Percentiles rank a stretch among this genome's conserved stretches.
These are phyloP conservation scores for Ecdyonurus torrentis DNA, from an alignment of 2,888 invertebrate genomes.

Conservation along the genomic window DNA sequence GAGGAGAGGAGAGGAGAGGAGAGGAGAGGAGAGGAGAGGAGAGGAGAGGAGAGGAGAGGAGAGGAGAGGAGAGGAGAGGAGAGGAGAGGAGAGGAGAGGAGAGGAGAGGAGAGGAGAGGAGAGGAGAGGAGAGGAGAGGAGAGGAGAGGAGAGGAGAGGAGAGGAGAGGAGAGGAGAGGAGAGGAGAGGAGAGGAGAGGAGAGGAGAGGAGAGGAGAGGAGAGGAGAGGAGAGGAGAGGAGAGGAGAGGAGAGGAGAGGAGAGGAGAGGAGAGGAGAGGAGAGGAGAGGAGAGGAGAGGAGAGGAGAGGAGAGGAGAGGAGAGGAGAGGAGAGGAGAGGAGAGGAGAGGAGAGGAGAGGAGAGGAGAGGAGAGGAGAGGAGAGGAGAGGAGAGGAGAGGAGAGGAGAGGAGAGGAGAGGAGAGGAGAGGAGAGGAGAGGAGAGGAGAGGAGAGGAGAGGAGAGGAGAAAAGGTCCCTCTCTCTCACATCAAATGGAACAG, in stretches of 20 bases:
- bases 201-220: not conserved
- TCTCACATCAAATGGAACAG: constrained; percentile 6
- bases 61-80: not conserved
- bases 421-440: not conserved
- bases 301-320: not conserved
- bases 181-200: not conserved
- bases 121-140: not conserved
- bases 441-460: not conserved
- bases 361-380: not conserved
- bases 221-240: not conserved
- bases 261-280: too few relatives aligned
- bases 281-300: not conserved
- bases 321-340: not conserved
- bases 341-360: not conserved
- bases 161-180: not conserved
- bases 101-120: not conserved
- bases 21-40: not conserved
- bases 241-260: not conserved
- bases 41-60: not conserved
- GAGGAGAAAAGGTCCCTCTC: not conserved
- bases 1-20: not conserved
- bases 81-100: too few relatives aligned
- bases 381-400: not conserved
- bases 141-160: not conserved
- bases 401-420: not conserved